A percentile compares a stretch with the other conserved stretches of the same genome.
phyloP scores from a whole-genome alignment of 2,888 invertebrate genomes.

The Orchestes rusci region DNA sequence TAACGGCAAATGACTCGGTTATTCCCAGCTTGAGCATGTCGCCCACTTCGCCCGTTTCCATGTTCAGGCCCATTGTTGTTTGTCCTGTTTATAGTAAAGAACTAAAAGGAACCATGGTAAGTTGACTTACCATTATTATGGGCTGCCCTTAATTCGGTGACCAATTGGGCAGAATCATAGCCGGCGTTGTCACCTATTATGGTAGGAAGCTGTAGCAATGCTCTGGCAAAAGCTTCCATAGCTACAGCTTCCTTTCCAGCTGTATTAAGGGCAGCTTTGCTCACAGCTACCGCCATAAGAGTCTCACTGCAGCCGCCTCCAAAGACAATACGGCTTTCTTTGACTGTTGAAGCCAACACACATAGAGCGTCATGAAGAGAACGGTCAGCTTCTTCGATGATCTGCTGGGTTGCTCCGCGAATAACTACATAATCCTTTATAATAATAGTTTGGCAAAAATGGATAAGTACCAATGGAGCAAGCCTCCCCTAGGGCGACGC shows the following conservation, averaged over 20 bases:
- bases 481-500: slow-evolving; percentile 91
- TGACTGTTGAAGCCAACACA: slow-evolving; percentile 91
- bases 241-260: slow-evolving; percentile 91
- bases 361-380: slow-evolving; percentile 98
- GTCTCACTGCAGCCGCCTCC: slow-evolving; percentile 92
- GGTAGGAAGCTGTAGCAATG: slow-evolving; percentile 84
- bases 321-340: slow-evolving; percentile 83
- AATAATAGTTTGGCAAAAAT: background rate
- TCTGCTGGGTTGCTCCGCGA: slow-evolving; percentile 96
- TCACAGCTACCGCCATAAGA: slow-evolving; percentile 93
- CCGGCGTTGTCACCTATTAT: slow-evolving; percentile 99
- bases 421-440: slow-evolving; percentile 53
- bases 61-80: slow-evolving; percentile 75
- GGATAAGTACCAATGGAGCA: slow-evolving; percentile 65
- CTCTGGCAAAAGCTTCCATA: slow-evolving; percentile 88
- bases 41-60: slow-evolving; percentile 78
- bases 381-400: slow-evolving; percentile 96
- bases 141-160: slow-evolving; percentile 84
- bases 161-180: slow-evolving; percentile 91
- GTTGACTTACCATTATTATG: slow-evolving; percentile 60
- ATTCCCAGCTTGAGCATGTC: slow-evolving; percentile 90
- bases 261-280: slow-evolving; percentile 73
- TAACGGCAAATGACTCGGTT: slow-evolving; percentile 95
- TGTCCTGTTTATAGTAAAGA: too few species aligned
- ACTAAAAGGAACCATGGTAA: too few species aligned